phyloP scores from a whole-genome alignment of 1,140 invertebrate genomes.

The Radopholus similis region DNA sequence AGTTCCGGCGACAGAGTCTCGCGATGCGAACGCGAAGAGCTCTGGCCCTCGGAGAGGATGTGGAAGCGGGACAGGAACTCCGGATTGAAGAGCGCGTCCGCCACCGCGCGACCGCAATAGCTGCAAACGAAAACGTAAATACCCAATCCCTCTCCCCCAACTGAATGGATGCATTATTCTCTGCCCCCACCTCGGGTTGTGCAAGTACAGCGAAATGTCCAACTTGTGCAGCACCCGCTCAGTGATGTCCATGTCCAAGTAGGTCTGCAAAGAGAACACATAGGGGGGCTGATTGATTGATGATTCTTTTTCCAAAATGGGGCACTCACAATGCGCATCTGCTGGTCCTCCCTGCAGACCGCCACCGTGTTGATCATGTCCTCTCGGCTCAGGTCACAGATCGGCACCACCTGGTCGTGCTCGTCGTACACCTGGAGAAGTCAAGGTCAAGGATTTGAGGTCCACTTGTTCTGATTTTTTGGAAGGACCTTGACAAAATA shows the following conservation, averaged over 20 bases:
- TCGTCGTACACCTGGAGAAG: no score
- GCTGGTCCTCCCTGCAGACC: neutral
- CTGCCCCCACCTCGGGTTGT: no score
- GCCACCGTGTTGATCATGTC: neutral
- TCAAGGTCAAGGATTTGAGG: no score
- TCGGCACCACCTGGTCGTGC: no score
- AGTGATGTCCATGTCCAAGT: neutral
- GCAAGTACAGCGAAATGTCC: neutral
- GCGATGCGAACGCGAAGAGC: neutral
- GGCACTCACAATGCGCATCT: neutral
- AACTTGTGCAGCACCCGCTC: neutral
- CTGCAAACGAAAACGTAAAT: no score
- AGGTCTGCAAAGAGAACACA: neutral
- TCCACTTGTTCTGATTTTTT: no score
- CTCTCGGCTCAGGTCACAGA: neutral
- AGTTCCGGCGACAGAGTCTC: neutral
- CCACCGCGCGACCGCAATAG: neutral
- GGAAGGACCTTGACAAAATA: no score
- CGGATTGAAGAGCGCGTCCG: neutral
- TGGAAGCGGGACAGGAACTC: neutral
- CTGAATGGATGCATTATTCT: no score
- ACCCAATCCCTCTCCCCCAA: no score
- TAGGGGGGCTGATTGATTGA: neutral
- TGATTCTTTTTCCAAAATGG: neutral
- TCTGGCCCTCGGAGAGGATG: neutral